phyloP scores from a whole-genome alignment of 53 echinoderm and acorn worm genomes.

The Crossaster papposus region DNA sequence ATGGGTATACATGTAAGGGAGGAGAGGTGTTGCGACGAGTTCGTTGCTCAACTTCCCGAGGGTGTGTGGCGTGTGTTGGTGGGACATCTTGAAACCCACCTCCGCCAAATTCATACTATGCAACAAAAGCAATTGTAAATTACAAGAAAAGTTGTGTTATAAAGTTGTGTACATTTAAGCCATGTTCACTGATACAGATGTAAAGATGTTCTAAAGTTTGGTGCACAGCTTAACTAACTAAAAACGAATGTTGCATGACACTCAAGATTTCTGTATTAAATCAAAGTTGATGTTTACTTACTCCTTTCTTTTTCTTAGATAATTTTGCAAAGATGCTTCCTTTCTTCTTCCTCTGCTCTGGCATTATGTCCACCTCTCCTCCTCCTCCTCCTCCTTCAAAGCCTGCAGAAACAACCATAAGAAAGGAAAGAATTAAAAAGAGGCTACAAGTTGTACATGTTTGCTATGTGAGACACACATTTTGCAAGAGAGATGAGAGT shows the following conservation, averaged over 20 bases:
- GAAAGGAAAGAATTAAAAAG: background rate
- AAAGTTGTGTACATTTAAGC: too few species aligned
- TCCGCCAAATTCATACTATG: slow-evolving; percentile 61
- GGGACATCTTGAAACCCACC: background rate
- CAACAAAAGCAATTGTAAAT: background rate
- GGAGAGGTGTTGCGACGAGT: slow-evolving; percentile 3
- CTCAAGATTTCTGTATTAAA: background rate
- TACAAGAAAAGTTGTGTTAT: too few species aligned
- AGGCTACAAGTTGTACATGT: background rate
- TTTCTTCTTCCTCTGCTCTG: slow-evolving; percentile 68
- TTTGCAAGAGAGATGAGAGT: background rate
- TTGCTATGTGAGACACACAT: too few species aligned
- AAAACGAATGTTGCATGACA: too few species aligned
- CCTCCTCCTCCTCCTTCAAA: slow-evolving; percentile 8
- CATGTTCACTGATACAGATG: too few species aligned
- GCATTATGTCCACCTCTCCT: slow-evolving; percentile 28
- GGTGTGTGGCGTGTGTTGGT: background rate
- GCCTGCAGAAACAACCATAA: background rate
- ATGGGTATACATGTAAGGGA: background rate
- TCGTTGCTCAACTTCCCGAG: background rate
- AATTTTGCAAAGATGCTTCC: slow-evolving; percentile 66
- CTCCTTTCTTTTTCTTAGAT: slow-evolving; percentile 76
- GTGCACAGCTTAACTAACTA: too few species aligned
- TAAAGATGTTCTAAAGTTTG: background rate
- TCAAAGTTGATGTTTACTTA: slow-evolving; percentile 6